phyloP scores from a whole-genome alignment of 1,140 invertebrate genomes.

The Polypedilum vanderplanki region DNA sequence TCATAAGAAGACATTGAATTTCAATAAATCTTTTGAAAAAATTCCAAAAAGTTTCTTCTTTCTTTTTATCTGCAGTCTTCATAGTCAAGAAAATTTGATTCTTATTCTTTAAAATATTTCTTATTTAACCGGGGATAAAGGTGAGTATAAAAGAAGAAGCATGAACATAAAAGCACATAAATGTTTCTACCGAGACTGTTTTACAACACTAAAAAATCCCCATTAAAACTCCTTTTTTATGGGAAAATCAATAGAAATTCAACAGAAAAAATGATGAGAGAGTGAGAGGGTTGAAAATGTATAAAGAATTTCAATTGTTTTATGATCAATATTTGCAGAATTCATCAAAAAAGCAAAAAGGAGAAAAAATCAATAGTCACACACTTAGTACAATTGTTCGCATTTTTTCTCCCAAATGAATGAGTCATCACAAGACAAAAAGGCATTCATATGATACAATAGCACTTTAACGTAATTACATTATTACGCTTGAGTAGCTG shows the following conservation, averaged over 20 bases:
- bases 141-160: neutral
- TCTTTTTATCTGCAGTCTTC: no score
- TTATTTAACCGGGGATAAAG: neutral
- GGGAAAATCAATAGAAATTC: slow-evolving; percentile 13
- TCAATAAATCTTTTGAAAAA: no score
- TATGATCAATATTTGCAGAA: slow-evolving; percentile 9
- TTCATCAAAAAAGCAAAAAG: neutral
- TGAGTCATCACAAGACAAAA: neutral
- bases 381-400: neutral
- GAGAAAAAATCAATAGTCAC: neutral
- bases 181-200: neutral
- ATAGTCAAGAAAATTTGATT: no score
- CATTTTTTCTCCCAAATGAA: neutral
- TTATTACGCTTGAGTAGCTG: neutral
- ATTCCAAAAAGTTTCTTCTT: no score
- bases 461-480: neutral
- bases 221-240: slow-evolving; percentile 9
- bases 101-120: no score
- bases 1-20: no score
- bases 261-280: neutral
- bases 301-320: neutral
- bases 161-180: neutral
- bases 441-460: neutral
- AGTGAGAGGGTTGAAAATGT: neutral
- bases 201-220: neutral